Conservation (phyloP, 92 coral and sea anemone genomes). For the Anthopleura xanthogrammica region DNA sequence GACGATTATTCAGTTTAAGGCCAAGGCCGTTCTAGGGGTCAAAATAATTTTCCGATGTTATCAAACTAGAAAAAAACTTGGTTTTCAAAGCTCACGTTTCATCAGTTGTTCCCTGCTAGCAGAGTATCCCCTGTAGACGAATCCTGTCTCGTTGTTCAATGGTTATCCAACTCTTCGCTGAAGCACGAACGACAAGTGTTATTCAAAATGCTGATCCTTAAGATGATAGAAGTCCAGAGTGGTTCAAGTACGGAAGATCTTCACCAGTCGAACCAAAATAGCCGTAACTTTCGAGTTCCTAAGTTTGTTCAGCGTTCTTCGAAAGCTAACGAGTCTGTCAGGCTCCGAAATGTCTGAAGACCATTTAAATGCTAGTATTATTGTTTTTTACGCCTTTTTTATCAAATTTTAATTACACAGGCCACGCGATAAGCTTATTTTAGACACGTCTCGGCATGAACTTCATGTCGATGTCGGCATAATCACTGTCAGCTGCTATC, state of each 20-base stretch:
- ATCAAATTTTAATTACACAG: conserved; percentile 23
- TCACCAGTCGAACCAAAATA: neutral
- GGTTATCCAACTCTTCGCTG: neutral
- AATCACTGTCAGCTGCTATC: conserved; percentile 4
- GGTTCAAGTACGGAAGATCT: neutral
- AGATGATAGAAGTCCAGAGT: neutral
- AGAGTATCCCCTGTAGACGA: no score
- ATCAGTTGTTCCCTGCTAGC: no score
- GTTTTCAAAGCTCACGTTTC: neutral
- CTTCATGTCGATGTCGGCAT: neutral
- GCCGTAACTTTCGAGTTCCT: neutral
- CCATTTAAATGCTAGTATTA: conserved; percentile 1
- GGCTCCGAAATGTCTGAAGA: conserved; percentile 15
- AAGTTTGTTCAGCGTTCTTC: neutral
- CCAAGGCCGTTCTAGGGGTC: neutral
- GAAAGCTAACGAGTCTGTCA: neutral
- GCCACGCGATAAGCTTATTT: conserved; percentile 22
- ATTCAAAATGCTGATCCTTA: neutral
- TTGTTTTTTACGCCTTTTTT: conserved; percentile 9
- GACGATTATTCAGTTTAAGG: neutral
- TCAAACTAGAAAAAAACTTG: neutral
- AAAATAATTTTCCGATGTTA: conserved; percentile 1
- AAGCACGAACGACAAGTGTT: no score
- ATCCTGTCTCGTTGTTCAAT: no score
- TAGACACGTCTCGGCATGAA: conserved; percentile 5